phyloP scores from a whole-genome alignment of 2,797 vertebrate genomes.

The Protosalanx chinensis region DNA sequence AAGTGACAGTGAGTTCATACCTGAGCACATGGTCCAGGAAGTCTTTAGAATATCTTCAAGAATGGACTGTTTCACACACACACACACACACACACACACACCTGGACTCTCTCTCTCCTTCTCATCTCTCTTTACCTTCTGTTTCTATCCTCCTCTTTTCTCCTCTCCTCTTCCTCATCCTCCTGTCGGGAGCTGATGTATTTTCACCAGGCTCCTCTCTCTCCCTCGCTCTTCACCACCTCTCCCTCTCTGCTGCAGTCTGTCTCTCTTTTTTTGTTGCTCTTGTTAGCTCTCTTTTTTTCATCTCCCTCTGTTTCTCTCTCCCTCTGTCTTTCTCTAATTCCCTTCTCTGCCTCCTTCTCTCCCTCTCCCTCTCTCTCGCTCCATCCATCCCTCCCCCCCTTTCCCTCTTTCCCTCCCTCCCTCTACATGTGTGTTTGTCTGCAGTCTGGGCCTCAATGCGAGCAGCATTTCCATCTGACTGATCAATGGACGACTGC shows the following conservation, averaged over 20 bases:
- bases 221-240: slow-evolving; percentile 10
- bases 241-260: slow-evolving; percentile 3
- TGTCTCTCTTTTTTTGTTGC: not conserved
- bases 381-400: slow-evolving; percentile 22
- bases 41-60: no score
- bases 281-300: slow-evolving; percentile 5
- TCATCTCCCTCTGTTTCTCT: slow-evolving; percentile 9
- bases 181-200: not conserved
- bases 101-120: not conserved
- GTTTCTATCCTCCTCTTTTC: slow-evolving; percentile 8
- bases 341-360: not conserved
- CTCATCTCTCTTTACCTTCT: slow-evolving; percentile 31
- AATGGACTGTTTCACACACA: no score
- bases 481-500: slow-evolving; percentile 66
- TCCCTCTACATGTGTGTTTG: not conserved
- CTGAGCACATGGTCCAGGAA: no score
- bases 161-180: slow-evolving; percentile 17
- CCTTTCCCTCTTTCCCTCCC: slow-evolving; percentile 34
- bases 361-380: not conserved
- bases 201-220: not conserved
- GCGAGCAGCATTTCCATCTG: slow-evolving; percentile 60
- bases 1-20: no score
- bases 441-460: slow-evolving; percentile 20
- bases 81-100: slow-evolving; percentile 9
- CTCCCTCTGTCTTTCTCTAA: slow-evolving; percentile 2